These are phyloP conservation scores for Anomalospiza imberbis DNA, from an alignment of 2,797 vertebrate genomes.

Conservation along the genomic window DNA sequence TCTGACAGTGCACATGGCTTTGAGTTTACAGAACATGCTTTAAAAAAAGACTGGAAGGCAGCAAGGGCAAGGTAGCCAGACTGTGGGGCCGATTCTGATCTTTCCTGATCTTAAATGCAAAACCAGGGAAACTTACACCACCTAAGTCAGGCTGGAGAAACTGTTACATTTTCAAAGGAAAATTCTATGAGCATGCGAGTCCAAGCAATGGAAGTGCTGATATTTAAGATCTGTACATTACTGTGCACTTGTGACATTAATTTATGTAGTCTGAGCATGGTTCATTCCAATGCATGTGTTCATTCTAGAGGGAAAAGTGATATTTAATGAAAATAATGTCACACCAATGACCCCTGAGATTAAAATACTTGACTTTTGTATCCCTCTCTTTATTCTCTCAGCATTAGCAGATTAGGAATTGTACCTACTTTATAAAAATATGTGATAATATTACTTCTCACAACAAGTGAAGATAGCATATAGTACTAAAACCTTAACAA, in stretches of 20 bases:
- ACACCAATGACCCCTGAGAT: neutral
- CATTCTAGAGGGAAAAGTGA: neutral
- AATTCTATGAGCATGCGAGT: neutral
- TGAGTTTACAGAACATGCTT: slow-evolving; percentile 34
- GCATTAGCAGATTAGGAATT: neutral
- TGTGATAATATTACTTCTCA: neutral
- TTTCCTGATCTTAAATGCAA: neutral
- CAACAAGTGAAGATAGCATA: neutral
- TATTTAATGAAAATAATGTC: neutral
- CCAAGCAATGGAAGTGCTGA: neutral
- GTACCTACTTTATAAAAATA: neutral
- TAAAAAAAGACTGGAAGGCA: slow-evolving; percentile 27
- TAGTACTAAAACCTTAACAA: neutral
- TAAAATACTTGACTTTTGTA: neutral
- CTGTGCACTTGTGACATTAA: neutral
- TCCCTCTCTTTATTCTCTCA: neutral
- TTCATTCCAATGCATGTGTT: neutral
- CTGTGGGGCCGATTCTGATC: slow-evolving; percentile 7
- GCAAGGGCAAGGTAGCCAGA: slow-evolving; percentile 15
- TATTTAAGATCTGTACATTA: neutral
- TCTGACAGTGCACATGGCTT: slow-evolving; percentile 55
- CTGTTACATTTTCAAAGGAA: neutral
- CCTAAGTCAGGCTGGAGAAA: neutral
- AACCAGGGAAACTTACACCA: neutral
- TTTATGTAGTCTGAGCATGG: neutral